phyloP scores from a whole-genome alignment of 1,140 invertebrate genomes.

The Euwallacea fornicatus region DNA sequence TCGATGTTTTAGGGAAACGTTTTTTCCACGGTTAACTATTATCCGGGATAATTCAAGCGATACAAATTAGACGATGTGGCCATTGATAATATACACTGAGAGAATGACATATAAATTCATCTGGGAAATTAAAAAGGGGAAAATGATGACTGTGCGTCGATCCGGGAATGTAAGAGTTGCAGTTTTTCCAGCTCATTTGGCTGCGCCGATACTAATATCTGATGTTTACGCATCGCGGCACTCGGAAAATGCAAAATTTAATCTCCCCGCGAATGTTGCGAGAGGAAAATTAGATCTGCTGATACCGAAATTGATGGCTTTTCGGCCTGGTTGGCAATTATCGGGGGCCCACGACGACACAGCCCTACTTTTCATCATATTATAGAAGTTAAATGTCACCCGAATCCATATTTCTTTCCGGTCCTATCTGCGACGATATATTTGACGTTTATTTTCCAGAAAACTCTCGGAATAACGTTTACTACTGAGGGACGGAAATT shows the following conservation, averaged over 20 bases:
- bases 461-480: no score
- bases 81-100: slow-evolving; percentile 31
- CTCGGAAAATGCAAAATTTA: slow-evolving; percentile 33
- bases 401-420: not conserved
- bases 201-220: slow-evolving; percentile 39
- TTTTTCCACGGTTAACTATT: no score
- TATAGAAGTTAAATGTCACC: not conserved
- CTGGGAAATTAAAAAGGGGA: slow-evolving; percentile 29
- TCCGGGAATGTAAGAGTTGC: slow-evolving; percentile 37
- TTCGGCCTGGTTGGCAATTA: slow-evolving; percentile 4
- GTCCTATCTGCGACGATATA: no score
- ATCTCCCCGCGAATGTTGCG: slow-evolving; percentile 3
- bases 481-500: no score
- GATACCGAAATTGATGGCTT: not conserved
- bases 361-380: no score
- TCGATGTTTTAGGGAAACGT: no score
- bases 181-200: slow-evolving; percentile 42
- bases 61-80: slow-evolving; percentile 22
- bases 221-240: slow-evolving; percentile 40
- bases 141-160: slow-evolving; percentile 34
- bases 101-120: slow-evolving; percentile 42
- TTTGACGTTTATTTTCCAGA: no score
- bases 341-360: not conserved
- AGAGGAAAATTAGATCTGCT: slow-evolving; percentile 13
- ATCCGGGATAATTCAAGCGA: no score